Evolutionary conservation across 2,113 vertebrate species (phyloP), one percentile per base, ranked within the genome.

Genomic region (Vireo altiloquus): DNA sequence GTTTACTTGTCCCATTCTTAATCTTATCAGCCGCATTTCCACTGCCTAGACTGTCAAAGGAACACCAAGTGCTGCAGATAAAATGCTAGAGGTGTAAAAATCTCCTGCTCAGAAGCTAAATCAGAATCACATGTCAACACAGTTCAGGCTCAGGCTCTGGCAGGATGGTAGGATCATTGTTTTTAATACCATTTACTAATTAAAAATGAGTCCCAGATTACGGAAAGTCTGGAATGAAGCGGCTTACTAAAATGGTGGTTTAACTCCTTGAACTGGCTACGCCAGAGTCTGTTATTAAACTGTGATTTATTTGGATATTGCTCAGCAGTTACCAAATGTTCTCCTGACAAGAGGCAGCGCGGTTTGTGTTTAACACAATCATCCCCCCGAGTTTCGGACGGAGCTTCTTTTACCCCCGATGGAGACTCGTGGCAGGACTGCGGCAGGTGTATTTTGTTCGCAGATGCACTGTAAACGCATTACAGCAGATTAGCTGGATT

Each of bases 131-230:
- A 70, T 35, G 92, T 94, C 93, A 93, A 23, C 82, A 70, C 33
- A 70, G 71, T 82, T 95, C 82, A 88, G 64, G 75, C 59, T 94
- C 89, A 47, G 70, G 21, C 90, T 63, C 64, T 77, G 81, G 81
- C 87, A 86, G 82, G 76, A 50, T 11, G 77, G 89, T 13, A 53
- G 91, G 95, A 94, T 95, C 95, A 87, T 14, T 90, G 94, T 12
- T 94, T 96, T 95, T 96, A 96, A 97, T 96, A 82, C 96, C 84
- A 96, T 97, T 96, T 94, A 96, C 93, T 96, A 91, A 96, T 96
- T 95, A 96, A 90, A 95, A 94, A 88, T 1, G 42, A 90, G 54
- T 63, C 77, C 33, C 90, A 70, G 95, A 94, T 96, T 95, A 94
- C 17, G 5, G 82, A 35, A 65, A 88, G 71, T 92, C 87, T 91